These are phyloP conservation scores for human DNA, from an alignment of 2,113 vertebrate genomes.

Conservation along the genomic window DNA sequence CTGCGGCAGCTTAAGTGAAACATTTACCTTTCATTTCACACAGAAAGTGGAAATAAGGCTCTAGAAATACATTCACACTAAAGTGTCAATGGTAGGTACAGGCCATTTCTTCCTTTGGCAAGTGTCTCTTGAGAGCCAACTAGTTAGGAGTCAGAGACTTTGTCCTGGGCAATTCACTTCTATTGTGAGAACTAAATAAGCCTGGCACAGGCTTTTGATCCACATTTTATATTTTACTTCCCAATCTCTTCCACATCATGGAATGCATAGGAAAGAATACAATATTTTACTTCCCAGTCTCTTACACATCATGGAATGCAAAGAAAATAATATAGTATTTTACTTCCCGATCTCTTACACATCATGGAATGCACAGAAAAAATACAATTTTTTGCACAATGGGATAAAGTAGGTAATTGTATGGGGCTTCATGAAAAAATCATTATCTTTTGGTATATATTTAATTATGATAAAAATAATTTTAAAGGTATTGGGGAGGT, in stretches of 20 bases:
- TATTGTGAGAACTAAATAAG: neutral
- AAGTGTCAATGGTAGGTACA: neutral
- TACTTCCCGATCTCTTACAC: no score
- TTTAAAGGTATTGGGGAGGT: neutral
- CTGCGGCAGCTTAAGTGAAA: neutral
- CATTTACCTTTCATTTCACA: neutral
- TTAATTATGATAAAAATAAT: neutral
- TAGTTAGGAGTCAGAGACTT: neutral
- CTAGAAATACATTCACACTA: neutral
- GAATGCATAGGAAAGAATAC: neutral
- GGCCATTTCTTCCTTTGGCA: neutral
- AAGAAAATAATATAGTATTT: neutral
- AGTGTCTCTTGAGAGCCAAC: neutral
- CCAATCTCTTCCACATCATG: neutral
- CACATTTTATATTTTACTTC: neutral
- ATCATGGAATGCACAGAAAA: neutral
- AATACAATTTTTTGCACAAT: neutral
- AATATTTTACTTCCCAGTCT: neutral
- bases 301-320: neutral
- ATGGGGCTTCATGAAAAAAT: neutral
- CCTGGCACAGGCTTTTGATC: neutral
- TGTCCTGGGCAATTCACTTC: neutral
- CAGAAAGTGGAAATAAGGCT: neutral
- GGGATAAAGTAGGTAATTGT: neutral
- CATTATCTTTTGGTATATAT: neutral